Evolutionary conservation across 2,113 vertebrate species (phyloP).

Genomic region (Columba livia): DNA sequence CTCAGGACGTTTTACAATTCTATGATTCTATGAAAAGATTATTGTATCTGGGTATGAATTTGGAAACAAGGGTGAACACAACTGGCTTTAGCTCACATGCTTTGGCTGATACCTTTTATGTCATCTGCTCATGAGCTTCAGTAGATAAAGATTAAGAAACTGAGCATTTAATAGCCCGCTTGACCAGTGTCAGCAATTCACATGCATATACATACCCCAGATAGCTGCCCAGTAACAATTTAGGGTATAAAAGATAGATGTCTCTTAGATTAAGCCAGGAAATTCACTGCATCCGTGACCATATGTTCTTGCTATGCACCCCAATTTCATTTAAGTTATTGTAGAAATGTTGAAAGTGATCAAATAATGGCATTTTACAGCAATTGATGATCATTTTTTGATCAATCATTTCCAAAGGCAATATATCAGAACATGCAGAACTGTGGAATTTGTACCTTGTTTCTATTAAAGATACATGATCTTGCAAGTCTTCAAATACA

Average conservation of each 20-base stretch:
- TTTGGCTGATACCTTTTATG: neutral
- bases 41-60: neutral
- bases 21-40: neutral
- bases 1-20: too few relatives aligned
- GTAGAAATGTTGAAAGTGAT: neutral
- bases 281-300: neutral
- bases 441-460: neutral
- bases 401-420: neutral
- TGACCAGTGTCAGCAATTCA: neutral
- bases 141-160: neutral
- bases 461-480: neutral
- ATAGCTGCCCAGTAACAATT: neutral
- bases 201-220: fast-evolving
- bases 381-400: neutral
- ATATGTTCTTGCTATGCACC: neutral
- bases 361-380: neutral
- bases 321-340: neutral
- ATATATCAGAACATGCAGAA: neutral
- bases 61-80: neutral
- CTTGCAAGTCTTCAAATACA: neutral
- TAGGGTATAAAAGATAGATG: neutral
- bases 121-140: neutral
- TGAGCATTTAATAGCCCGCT: neutral
- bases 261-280: neutral
- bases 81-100: neutral